Evolutionary conservation across 2,888 invertebrate species (phyloP), one percentile per base, ranked within the genome.

Genomic region (Meloe dianella): DNA sequence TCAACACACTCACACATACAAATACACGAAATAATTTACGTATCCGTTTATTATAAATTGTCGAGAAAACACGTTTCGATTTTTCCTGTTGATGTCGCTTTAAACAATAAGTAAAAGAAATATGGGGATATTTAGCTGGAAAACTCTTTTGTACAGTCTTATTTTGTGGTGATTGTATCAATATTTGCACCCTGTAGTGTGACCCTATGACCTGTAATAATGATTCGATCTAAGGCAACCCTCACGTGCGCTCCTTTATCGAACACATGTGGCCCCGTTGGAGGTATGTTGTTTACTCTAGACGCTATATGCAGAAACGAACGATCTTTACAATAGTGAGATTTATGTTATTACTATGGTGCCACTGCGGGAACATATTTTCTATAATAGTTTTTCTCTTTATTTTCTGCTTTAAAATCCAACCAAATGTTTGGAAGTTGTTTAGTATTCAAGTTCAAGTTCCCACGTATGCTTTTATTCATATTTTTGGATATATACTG

Each of bases 111-210:
- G n/a, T n/a, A 41, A 4, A 41, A 41, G 17, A 41, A 32, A 32
- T 2, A 41, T 8, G 17, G 7, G n/a, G 17, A 38, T 20, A 41
- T 7, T 10, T 22, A 10, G 8, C 8, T 7, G 7, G 8, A 20
- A 12, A 10, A 10, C 10, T 22, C 1, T 22, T 51, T 51, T 51
- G 20, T 20, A 8, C 51, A 22, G 22, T 51, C 20, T 22, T 12
- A 12, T 22, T 51, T 24, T 12, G 22, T 0, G n/a, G n/a, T 4
- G 8, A 3, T 20, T 22, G 4, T 51, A 51, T 17, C 68, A 69
- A 70, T 69, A 69, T 71, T 73, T 68, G 72, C 72, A 65, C 67
- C 73, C 73, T 68, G 69, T 63, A 61, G 69, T 65, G 69, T 51
- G 41, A 66, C 65, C 57, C 61, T 65, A 63, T 65, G 71, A 74